Conservation (phyloP, 2,113 vertebrate species). For the Cairina moschata region DNA sequence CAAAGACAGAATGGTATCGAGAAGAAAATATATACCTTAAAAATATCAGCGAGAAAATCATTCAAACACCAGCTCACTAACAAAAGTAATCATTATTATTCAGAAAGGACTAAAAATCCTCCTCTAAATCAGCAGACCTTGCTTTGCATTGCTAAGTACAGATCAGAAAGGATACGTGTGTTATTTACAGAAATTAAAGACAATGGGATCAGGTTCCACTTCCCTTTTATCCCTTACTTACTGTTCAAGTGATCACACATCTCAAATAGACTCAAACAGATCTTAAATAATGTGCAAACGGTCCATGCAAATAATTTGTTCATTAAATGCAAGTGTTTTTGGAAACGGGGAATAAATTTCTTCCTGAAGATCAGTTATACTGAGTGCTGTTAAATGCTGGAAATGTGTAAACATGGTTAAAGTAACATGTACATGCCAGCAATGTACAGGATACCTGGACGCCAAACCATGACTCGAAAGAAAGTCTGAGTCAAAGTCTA, state of each 20-base stretch:
- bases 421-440: not conserved
- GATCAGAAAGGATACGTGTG: not conserved
- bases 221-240: not conserved
- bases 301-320: not conserved
- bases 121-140: not conserved
- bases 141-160: not conserved
- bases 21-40: not conserved
- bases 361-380: not conserved
- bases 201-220: not conserved
- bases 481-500: not conserved
- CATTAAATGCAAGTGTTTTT: not conserved
- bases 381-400: not conserved
- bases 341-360: not conserved
- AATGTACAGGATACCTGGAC: not conserved
- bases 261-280: not conserved
- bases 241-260: not conserved
- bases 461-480: not conserved
- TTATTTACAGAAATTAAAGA: not conserved
- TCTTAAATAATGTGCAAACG: not conserved
- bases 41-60: not conserved
- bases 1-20: not conserved
- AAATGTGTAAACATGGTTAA: not conserved
- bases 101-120: not conserved
- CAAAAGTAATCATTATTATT: not conserved
- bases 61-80: not conserved